Base-by-base conservation (phyloP, 2,888 invertebrate species). In the Drosophila melanosoma region DNA sequence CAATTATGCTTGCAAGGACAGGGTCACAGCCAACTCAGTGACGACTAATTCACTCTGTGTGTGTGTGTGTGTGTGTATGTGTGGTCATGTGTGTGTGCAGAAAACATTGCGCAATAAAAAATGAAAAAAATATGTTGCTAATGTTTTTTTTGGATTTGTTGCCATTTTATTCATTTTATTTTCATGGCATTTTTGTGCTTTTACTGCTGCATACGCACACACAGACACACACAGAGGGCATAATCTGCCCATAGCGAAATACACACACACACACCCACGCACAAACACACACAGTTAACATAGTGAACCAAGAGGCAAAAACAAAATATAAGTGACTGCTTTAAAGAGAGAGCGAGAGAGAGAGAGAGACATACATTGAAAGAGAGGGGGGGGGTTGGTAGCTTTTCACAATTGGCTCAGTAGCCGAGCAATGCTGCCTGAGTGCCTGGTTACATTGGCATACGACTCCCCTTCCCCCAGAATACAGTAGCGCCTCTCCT, bases 71-170 rank as follows among this genome's bases (percentile, higher is more conserved):
- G n/a, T 40, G n/a, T 40, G n/a, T 40, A 10, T 40, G 35, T 59
- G 33, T 32, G 36, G 29, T 29, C 29, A 29, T 52, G 51, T 52
- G 51, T 62, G 42, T 59, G 26, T 29, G 72, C 56, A 49, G 58
- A 59, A 67, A 70, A 58, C 54, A 69, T 64, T 59, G 76, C 65
- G 69, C 81, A 87, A 84, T 77, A 87, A 85, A 84, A 87, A 88
- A 83, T 86, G 77, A 87, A 87, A 87, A 70, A 65, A 83, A 84
- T 76, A 88, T 78, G 77, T 72, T 70, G 83, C 77, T 85, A 84
- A 87, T 87, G 85, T 87, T 69, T 78, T 77, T 78, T 81, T 29
- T 29, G 29, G 88, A 87, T 86, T 88, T 86, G 83, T 83, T 83
- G 45, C 49, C 69, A 66, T 56, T 61, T 49, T n/a, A 12, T 35